Percentiles rank a stretch among this genome's conserved stretches.
Conservation (phyloP, 2,888 invertebrate species). For the Drosophila kanekoi region DNA sequence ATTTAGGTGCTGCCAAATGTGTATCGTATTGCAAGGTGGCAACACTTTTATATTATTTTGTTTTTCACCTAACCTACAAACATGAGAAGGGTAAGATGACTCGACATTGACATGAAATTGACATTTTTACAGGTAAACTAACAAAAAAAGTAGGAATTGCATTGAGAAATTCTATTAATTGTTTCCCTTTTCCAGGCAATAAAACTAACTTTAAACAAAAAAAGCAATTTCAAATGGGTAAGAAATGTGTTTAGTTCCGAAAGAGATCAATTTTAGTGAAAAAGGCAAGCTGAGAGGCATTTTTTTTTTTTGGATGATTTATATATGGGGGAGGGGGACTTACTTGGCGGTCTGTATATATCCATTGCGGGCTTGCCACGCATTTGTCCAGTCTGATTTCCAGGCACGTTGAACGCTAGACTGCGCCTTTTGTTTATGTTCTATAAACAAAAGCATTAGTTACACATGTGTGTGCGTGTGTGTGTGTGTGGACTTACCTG, state of each 20-base stretch:
- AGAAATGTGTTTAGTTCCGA: background rate
- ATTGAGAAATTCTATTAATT: too few relatives aligned
- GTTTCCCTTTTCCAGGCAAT: too few relatives aligned
- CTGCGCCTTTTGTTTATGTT: slow-evolving; percentile 90
- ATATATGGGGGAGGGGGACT: slow-evolving; percentile 75
- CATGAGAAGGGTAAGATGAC: too few relatives aligned
- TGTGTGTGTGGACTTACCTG: slow-evolving; percentile 83
- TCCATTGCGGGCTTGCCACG: slow-evolving; percentile 93
- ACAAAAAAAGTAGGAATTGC: too few relatives aligned
- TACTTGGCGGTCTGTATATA: slow-evolving; percentile 95
- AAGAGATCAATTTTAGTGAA: background rate
- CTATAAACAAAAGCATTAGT: slow-evolving; percentile 77
- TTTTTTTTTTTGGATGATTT: background rate
- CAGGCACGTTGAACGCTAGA: slow-evolving; percentile 89
- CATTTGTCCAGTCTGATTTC: slow-evolving; percentile 83
- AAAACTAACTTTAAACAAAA: background rate
- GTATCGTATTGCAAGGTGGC: too few relatives aligned
- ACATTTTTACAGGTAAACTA: too few relatives aligned
- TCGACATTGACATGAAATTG: too few relatives aligned
- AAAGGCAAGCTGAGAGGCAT: slow-evolving; percentile 22
- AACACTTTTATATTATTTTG: too few relatives aligned
- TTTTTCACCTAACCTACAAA: too few relatives aligned
- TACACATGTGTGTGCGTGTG: slow-evolving; percentile 2
- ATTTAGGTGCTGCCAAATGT: too few relatives aligned
- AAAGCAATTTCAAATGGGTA: too few relatives aligned